Conservation (phyloP, 2,888 invertebrate species). For the Cantharis rufa region DNA sequence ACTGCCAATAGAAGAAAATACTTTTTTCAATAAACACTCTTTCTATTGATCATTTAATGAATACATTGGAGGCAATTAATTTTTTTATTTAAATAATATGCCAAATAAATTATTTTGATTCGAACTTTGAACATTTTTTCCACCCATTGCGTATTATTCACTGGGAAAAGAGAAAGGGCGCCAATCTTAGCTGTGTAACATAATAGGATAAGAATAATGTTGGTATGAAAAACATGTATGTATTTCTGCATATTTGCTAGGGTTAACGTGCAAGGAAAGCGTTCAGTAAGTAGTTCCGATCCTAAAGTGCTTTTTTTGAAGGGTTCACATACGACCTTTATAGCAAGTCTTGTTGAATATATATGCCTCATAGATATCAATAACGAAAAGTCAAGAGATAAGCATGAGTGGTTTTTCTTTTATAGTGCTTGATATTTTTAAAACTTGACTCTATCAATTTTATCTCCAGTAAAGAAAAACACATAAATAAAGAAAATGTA, state of each 20-base stretch:
- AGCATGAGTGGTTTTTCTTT: slow-evolving; percentile 22
- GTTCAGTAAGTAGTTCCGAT: slow-evolving; percentile 9
- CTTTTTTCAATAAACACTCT: not conserved
- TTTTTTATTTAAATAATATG: not conserved
- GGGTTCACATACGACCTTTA: slow-evolving; percentile 25
- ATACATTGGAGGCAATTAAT: not conserved
- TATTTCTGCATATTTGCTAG: slow-evolving; percentile 22
- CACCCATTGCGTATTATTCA: not conserved
- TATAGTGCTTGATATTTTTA: slow-evolving; percentile 1
- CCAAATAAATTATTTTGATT: too few relatives aligned
- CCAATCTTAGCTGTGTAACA: slow-evolving; percentile 14
- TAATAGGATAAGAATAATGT: slow-evolving; percentile 11
- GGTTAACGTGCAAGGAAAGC: slow-evolving; percentile 19
- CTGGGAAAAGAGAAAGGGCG: slow-evolving; percentile 5
- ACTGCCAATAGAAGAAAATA: not conserved
- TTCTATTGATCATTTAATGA: not conserved
- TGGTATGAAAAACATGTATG: slow-evolving; percentile 19
- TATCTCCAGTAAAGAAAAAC: not conserved
- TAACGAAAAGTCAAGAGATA: slow-evolving; percentile 26
- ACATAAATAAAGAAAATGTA: not conserved
- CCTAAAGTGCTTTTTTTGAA: slow-evolving; percentile 6
- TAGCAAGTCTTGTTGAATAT: slow-evolving; percentile 27
- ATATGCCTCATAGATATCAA: slow-evolving; percentile 26
- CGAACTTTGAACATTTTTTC: not conserved
- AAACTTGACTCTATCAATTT: not conserved